Percentiles rank a stretch among this genome's conserved stretches.
These are phyloP conservation scores for Eufriesea mexicana DNA, from an alignment of 1,140 invertebrate species.

Conservation along the genomic window DNA sequence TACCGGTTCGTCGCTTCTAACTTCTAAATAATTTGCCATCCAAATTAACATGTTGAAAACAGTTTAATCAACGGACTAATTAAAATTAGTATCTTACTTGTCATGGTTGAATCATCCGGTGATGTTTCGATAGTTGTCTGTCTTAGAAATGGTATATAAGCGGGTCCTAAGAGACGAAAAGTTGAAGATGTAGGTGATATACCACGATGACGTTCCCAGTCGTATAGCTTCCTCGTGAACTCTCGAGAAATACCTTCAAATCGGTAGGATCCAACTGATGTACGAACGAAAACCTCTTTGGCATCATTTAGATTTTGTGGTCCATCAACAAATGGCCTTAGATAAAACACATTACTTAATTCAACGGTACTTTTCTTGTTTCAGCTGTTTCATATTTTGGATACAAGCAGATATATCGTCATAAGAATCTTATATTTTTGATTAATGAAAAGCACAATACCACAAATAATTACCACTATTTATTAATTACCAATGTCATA, in stretches of 20 bases:
- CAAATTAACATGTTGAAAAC: neutral
- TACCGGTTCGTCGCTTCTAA: conserved; percentile 5
- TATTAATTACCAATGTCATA: too few species aligned
- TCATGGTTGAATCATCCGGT: neutral
- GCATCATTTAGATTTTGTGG: conserved; percentile 82
- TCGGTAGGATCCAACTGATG: conserved; percentile 90
- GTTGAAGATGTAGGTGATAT: conserved; percentile 92
- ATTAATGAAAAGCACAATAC: too few species aligned
- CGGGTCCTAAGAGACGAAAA: conserved; percentile 87
- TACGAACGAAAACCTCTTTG: conserved; percentile 90
- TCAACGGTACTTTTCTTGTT: neutral
- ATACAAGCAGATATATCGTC: neutral
- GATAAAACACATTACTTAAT: neutral
- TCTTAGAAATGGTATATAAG: conserved; percentile 38
- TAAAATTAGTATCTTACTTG: conserved; percentile 2
- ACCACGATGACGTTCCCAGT: conserved; percentile 93
- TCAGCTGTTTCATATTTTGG: neutral
- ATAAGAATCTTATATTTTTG: too few species aligned
- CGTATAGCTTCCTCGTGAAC: conserved; percentile 93
- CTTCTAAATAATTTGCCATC: neutral
- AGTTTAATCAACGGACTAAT: neutral
- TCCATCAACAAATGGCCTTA: conserved; percentile 2
- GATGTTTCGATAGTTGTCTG: conserved; percentile 29
- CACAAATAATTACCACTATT: too few species aligned
- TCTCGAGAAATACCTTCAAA: conserved; percentile 93